Evolutionary conservation across 2,797 vertebrate species (phyloP).

Genomic region (Austrolebias charrua): DNA sequence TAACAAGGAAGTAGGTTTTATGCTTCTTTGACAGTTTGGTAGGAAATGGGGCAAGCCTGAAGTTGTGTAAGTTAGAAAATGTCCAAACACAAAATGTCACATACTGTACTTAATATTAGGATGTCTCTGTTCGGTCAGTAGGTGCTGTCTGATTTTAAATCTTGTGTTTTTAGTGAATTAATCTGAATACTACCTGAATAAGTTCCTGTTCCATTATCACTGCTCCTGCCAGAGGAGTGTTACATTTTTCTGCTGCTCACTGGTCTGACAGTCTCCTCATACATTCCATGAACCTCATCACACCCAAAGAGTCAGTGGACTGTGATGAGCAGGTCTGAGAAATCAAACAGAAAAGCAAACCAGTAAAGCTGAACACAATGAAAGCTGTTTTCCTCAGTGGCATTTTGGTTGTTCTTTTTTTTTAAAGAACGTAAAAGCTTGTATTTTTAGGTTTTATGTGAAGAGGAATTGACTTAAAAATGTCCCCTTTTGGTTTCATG

Average conservation of each 20-base stretch:
- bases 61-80: constrained; percentile 25
- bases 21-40: constrained; percentile 5
- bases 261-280: constrained; percentile 18
- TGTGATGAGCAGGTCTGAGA: constrained; percentile 20
- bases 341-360: constrained; percentile 12
- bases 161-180: neutral
- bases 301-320: constrained; percentile 6
- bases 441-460: no score
- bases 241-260: constrained; percentile 48
- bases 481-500: no score
- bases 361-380: constrained; percentile 3
- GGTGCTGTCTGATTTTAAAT: neutral
- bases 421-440: no score
- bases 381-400: neutral
- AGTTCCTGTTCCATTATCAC: constrained; percentile 38
- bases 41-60: constrained; percentile 33
- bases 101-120: neutral
- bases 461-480: no score
- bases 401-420: no score
- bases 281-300: neutral
- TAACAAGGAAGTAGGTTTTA: constrained; percentile 3
- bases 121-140: neutral
- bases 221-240: constrained; percentile 47
- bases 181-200: neutral
- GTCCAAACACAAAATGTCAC: neutral